Base-by-base conservation (phyloP, 2,888 invertebrate species). In the Drymonia ruficornis region DNA sequence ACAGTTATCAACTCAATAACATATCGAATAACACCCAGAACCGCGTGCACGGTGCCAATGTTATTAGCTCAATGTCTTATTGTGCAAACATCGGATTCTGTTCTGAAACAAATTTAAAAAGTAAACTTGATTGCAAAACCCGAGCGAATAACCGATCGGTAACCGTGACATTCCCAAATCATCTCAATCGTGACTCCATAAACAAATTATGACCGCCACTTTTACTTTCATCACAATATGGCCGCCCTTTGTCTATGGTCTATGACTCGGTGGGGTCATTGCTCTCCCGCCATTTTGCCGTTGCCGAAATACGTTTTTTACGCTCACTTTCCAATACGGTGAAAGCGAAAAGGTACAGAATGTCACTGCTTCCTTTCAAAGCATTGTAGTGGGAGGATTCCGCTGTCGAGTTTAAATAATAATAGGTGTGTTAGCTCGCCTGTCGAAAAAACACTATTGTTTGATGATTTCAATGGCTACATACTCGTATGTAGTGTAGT, bases 311-410 rank as follows among this genome's bases (percentile, higher is more conserved):
- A 82, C 82, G 83, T 88, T 91, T 91, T 91, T 91, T 91, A 91
- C 91, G 87, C 87, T 91, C 87, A 91, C 92, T 92, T 92, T 92
- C 92, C 91, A 92, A 92, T 90, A 87, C 72, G 85, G 92, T 92
- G 92, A 92, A 92, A 92, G 92, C 89, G 91, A 90, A 89, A 89
- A 90, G 81, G 88, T 88, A 86, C 87, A 74, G 84, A 91, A 89
- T 90, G 89, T 90, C 90, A 90, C 81, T 88, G 88, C 80, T 87
- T 91, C 91, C 90, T 90, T 91, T 91, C 87, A 85, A 83, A 84
- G 78, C 80, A 86, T 81, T 86, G 85, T 89, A 84, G 91, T 90
- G 90, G 89, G 89, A 86, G 89, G 88, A 88, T 34, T 47, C 13
- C 5, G n/a, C 13, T 79, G 81, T 76, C 72, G 80, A 77, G 74